Percentiles rank a stretch among this genome's conserved stretches.
phyloP scores from a whole-genome alignment of 2,888 invertebrate species.

The Ophion ventricosus region DNA sequence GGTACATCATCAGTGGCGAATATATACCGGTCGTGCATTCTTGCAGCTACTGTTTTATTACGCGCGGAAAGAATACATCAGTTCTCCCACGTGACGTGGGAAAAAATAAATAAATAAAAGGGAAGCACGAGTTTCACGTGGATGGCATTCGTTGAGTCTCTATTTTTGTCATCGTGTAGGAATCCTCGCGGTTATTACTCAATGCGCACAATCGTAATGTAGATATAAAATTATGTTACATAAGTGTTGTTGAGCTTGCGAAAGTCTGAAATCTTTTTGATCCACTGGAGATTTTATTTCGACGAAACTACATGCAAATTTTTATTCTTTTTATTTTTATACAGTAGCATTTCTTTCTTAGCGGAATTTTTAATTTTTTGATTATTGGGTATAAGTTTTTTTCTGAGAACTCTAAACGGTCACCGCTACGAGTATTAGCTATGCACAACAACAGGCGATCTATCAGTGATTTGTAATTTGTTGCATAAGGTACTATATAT shows the following conservation, averaged over 20 bases:
- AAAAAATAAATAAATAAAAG: constrained; percentile 29
- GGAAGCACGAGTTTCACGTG: constrained; percentile 21
- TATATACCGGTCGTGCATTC: constrained; percentile 31
- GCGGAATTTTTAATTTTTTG: background rate
- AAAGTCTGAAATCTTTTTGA: constrained; percentile 16
- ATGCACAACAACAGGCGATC: too few species aligned
- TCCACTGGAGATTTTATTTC: background rate
- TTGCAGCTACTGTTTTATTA: constrained; percentile 50
- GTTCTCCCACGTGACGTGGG: constrained; percentile 60
- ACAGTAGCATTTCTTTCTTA: background rate
- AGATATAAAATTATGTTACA: constrained; percentile 30
- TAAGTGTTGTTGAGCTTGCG: background rate
- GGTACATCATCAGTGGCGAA: constrained; percentile 35
- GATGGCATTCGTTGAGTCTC: constrained; percentile 31
- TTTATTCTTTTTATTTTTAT: background rate
- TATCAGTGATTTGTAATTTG: too few species aligned
- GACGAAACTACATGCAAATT: background rate
- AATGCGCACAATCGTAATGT: constrained; percentile 13
- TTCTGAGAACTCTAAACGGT: too few species aligned
- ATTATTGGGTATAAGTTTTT: too few species aligned
- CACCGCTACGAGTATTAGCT: too few species aligned
- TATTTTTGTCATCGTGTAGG: constrained; percentile 39
- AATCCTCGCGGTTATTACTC: constrained; percentile 27
- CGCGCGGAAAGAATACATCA: constrained; percentile 32
- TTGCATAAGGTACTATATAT: too few species aligned